Evolutionary conservation across 2,797 vertebrate species (phyloP).

Genomic region (Vireo griseus): DNA sequence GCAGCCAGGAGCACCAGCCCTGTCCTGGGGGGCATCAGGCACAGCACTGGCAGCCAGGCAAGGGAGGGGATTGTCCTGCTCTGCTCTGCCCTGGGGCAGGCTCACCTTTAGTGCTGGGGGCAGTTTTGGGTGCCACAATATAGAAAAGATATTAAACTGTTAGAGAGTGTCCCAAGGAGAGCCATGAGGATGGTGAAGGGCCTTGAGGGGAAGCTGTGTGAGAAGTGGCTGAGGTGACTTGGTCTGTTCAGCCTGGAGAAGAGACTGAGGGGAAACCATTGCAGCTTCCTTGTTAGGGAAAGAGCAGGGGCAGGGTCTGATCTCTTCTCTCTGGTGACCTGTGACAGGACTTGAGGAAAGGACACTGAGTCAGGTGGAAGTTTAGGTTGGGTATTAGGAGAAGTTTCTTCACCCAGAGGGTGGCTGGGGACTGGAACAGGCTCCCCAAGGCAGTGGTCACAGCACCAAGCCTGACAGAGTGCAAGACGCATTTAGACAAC

Average conservation of each 20-base stretch:
- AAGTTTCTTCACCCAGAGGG: not conserved
- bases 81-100: rapidly evolving
- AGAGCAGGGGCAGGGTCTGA: not conserved
- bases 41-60: rapidly evolving
- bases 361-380: too few species aligned
- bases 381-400: not conserved
- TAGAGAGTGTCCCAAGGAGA: not conserved
- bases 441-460: not conserved
- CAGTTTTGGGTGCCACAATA: rapidly evolving
- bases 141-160: rapidly evolving
- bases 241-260: not conserved
- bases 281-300: rapidly evolving
- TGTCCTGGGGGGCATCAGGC: not conserved
- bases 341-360: not conserved
- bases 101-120: rapidly evolving
- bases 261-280: rapidly evolving
- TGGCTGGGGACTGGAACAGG: rapidly evolving
- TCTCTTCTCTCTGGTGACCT: too few species aligned
- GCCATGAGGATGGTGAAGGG: rapidly evolving
- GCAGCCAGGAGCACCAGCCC: rapidly evolving
- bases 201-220: rapidly evolving
- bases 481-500: not conserved
- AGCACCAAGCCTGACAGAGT: not conserved
- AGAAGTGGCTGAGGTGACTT: rapidly evolving
- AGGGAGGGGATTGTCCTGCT: not conserved